phyloP scores from a whole-genome alignment of 2,113 vertebrate genomes.

The Cyanoderma ruficeps region DNA sequence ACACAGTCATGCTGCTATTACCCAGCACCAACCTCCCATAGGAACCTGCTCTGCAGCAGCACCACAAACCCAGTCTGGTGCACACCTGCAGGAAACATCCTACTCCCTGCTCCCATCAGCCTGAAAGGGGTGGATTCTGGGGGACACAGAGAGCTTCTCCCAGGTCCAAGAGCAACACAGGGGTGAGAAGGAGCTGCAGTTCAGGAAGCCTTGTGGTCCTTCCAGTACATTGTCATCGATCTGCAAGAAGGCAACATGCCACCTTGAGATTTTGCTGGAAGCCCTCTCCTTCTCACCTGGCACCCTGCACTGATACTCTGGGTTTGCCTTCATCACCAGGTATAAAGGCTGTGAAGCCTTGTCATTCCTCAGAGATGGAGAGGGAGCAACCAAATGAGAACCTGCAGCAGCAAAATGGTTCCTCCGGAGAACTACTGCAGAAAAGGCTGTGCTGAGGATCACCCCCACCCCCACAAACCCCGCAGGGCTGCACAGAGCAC shows the following conservation, averaged over 20 bases:
- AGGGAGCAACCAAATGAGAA: neutral
- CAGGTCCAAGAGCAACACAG: neutral
- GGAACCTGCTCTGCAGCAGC: neutral
- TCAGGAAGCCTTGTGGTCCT: neutral
- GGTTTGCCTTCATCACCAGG: neutral
- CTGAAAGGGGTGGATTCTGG: neutral
- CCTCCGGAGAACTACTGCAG: neutral
- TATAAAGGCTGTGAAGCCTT: neutral
- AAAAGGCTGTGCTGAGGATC: neutral
- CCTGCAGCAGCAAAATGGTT: slow-evolving; percentile 36
- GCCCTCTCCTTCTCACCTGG: neutral
- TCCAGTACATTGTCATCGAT: neutral
- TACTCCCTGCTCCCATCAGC: rapidly evolving
- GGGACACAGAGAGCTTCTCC: neutral
- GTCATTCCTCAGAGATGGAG: neutral
- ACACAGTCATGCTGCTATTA: neutral
- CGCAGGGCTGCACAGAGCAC: neutral
- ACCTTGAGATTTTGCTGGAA: neutral
- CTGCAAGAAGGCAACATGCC: neutral
- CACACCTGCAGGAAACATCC: neutral
- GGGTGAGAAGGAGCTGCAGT: neutral
- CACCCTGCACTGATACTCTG: neutral
- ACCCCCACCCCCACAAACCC: neutral
- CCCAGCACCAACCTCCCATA: neutral
- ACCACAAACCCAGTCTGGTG: neutral